Conservation (phyloP, 2,888 invertebrate genomes). For the Lycia hirtaria region DNA sequence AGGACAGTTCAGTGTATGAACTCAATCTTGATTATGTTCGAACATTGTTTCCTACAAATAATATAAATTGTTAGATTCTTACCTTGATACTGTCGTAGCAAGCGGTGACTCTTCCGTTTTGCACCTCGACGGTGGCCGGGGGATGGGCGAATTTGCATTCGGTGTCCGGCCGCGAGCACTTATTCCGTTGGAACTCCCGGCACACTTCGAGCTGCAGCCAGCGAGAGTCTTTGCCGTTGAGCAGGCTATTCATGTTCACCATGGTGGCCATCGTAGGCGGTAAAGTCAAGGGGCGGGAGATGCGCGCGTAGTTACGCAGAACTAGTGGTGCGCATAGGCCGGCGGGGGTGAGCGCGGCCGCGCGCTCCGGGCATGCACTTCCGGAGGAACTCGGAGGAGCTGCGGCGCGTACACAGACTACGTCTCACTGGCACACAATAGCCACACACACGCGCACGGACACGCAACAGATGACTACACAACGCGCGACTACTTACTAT, state of each 20-base stretch:
- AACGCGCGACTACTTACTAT: constrained; percentile 66
- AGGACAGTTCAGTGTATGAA: background rate
- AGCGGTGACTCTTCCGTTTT: constrained; percentile 99
- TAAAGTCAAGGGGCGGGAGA: constrained; percentile 63
- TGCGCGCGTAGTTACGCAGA: constrained; percentile 77
- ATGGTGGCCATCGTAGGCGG: constrained; percentile 90
- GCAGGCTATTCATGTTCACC: constrained; percentile 98
- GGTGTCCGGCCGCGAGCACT: constrained; percentile 99
- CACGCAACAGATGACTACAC: constrained; percentile 58
- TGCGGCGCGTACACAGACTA: constrained; percentile 59
- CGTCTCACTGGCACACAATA: constrained; percentile 69
- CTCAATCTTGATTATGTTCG: constrained; percentile 7
- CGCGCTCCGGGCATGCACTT: constrained; percentile 77
- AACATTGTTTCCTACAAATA: background rate
- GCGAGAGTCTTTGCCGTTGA: constrained; percentile 99
- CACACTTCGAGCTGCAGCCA: constrained; percentile 99
- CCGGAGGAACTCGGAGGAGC: constrained; percentile 58
- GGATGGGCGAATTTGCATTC: constrained; percentile 99
- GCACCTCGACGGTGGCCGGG: constrained; percentile 99
- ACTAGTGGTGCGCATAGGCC: constrained; percentile 83
- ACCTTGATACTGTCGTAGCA: constrained; percentile 99
- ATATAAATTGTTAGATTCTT: constrained; percentile 63
- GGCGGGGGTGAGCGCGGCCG: constrained; percentile 73
- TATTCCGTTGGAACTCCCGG: constrained; percentile 99
- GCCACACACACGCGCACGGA: constrained; percentile 66